Conservation (phyloP, 1,140 invertebrate genomes). For the Orchesella cincta region DNA sequence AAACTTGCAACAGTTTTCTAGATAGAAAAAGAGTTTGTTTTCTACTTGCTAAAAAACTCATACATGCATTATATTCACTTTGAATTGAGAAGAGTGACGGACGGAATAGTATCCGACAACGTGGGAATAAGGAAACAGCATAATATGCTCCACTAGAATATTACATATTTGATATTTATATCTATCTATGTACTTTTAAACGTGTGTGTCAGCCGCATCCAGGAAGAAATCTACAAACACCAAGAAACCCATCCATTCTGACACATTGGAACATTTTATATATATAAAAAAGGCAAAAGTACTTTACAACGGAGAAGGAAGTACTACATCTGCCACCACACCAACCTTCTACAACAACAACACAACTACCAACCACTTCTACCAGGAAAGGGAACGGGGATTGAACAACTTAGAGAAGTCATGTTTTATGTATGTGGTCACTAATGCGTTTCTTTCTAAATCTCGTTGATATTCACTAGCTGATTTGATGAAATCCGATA, state of each 20-base stretch:
- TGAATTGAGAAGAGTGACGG: background rate
- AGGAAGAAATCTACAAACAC: background rate
- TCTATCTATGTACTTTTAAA: background rate
- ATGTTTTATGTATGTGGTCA: constrained; percentile 50
- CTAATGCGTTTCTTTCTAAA: constrained; percentile 48
- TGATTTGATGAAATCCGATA: constrained; percentile 50
- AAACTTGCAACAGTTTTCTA: background rate
- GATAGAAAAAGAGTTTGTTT: background rate
- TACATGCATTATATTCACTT: background rate
- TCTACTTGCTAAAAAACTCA: background rate
- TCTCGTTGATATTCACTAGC: constrained; percentile 49
- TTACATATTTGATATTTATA: background rate
- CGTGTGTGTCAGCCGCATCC: background rate
- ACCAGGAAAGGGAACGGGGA: constrained; percentile 32
- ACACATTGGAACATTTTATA: constrained; percentile 20
- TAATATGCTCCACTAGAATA: no score
- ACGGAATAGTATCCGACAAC: background rate
- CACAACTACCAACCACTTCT: background rate
- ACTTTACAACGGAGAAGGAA: background rate
- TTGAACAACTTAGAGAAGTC: constrained; percentile 46
- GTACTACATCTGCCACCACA: constrained; percentile 16
- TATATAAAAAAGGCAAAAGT: background rate
- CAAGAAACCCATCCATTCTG: constrained; percentile 11
- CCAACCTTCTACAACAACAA: background rate
- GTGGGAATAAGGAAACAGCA: no score